Percentiles rank a stretch among this genome's conserved stretches.
These are phyloP conservation scores for Idaea straminata DNA, from an alignment of 2,888 invertebrate genomes.

Conservation along the genomic window DNA sequence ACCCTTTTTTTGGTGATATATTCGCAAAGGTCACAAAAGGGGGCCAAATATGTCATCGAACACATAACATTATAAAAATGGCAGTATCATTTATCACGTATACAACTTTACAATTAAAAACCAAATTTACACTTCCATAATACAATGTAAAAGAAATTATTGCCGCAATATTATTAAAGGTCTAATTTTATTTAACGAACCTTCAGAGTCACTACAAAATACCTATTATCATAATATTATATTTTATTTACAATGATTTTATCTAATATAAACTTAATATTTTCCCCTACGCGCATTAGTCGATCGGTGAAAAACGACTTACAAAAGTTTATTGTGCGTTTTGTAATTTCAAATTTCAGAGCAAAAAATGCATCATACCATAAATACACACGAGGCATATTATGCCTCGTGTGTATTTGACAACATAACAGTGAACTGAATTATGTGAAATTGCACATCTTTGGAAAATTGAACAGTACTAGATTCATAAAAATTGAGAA, in stretches of 20 bases:
- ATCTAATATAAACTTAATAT: conserved; percentile 8
- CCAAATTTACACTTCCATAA: conserved; percentile 35
- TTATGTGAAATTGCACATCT: background rate
- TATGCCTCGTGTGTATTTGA: too few species aligned
- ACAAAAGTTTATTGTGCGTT: conserved; percentile 16
- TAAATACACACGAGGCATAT: too few species aligned
- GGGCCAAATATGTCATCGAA: conserved; percentile 26
- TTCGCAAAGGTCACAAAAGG: background rate
- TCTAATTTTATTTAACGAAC: conserved; percentile 21
- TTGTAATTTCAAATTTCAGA: conserved; percentile 7
- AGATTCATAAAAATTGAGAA: background rate
- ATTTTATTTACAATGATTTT: conserved; percentile 15
- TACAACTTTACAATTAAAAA: conserved; percentile 50
- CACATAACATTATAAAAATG: conserved; percentile 61
- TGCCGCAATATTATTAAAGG: conserved; percentile 43
- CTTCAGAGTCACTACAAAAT: conserved; percentile 20
- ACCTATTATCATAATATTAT: conserved; percentile 5
- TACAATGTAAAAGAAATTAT: conserved; percentile 50
- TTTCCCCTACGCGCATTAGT: conserved; percentile 17
- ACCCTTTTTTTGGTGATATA: background rate
- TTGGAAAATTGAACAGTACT: background rate
- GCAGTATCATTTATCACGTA: conserved; percentile 72
- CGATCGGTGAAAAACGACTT: conserved; percentile 20
- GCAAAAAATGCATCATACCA: too few species aligned
- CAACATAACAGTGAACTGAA: too few species aligned